Conservation (phyloP, 2,888 invertebrate species). For the Agonopterix subpropinquella region DNA sequence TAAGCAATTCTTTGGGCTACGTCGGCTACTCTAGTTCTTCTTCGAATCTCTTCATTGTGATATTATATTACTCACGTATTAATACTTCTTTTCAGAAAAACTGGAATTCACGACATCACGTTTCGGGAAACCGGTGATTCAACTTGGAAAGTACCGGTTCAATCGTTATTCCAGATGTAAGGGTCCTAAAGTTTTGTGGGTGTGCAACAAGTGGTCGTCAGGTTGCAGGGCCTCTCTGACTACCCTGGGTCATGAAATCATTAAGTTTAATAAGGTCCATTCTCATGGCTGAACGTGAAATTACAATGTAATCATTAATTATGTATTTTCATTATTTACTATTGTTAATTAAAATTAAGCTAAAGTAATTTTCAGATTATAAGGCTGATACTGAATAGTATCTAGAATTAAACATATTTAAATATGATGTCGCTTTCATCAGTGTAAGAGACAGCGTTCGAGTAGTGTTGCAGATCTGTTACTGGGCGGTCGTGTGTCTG, state of each 20-base stretch:
- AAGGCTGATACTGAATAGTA: too few relatives aligned
- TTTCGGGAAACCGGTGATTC: constrained; percentile 14
- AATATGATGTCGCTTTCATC: too few relatives aligned
- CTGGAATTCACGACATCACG: constrained; percentile 13
- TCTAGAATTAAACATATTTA: too few relatives aligned
- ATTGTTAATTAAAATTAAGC: constrained; percentile 7
- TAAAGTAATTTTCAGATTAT: neutral
- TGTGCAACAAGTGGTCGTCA: constrained; percentile 16
- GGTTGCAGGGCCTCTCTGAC: constrained; percentile 28
- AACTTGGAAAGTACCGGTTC: constrained; percentile 16
- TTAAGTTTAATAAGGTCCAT: constrained; percentile 8
- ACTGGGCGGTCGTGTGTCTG: too few relatives aligned
- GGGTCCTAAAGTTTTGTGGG: constrained; percentile 18
- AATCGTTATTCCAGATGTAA: constrained; percentile 8
- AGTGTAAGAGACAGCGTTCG: too few relatives aligned
- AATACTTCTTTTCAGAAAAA: too few relatives aligned
- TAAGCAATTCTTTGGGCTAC: too few relatives aligned
- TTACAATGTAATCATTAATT: constrained; percentile 18
- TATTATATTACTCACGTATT: too few relatives aligned
- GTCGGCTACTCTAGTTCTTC: too few relatives aligned
- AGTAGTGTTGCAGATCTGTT: too few relatives aligned
- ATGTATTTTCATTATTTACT: constrained; percentile 18
- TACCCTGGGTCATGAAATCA: constrained; percentile 15
- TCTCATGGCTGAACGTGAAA: constrained; percentile 5
- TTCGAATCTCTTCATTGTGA: too few relatives aligned